A percentile compares a stretch with the other conserved stretches of the same genome.
Conservation (phyloP, 2,797 vertebrate species). For the Bradypus variegatus region DNA sequence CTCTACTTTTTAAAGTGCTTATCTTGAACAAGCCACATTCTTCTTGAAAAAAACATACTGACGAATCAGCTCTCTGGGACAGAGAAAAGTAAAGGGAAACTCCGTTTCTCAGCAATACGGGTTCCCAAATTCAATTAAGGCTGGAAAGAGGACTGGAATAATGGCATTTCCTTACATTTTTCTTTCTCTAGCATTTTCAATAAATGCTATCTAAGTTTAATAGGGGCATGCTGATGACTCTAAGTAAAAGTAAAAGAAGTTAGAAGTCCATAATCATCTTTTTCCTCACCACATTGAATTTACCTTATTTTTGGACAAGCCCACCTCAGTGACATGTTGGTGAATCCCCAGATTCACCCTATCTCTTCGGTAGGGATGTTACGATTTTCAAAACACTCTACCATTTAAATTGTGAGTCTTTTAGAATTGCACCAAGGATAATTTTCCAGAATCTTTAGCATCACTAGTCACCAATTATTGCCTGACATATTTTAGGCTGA, state of each 20-base stretch:
- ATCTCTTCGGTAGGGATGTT: background rate
- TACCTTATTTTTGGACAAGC: background rate
- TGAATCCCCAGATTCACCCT: background rate
- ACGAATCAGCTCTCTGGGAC: background rate
- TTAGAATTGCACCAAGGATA: background rate
- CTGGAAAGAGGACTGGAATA: background rate
- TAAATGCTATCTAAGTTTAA: background rate
- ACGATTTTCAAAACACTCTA: background rate
- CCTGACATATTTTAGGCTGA: background rate
- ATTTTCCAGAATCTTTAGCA: background rate
- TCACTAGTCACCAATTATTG: background rate
- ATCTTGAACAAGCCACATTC: background rate
- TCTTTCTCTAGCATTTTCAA: constrained; percentile 6
- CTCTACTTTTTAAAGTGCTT: background rate
- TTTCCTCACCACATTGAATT: background rate
- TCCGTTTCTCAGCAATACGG: background rate
- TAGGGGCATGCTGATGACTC: background rate
- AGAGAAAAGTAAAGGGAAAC: background rate
- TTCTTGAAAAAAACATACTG: background rate
- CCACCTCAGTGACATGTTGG: background rate
- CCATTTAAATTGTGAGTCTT: constrained; percentile 1
- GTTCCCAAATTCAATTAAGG: background rate
- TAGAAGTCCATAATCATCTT: background rate
- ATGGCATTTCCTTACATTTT: background rate
- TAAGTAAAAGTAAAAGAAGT: background rate